Evolutionary conservation across 1,140 invertebrate species (phyloP).

Genomic region (Doryteuthis pealeii): DNA sequence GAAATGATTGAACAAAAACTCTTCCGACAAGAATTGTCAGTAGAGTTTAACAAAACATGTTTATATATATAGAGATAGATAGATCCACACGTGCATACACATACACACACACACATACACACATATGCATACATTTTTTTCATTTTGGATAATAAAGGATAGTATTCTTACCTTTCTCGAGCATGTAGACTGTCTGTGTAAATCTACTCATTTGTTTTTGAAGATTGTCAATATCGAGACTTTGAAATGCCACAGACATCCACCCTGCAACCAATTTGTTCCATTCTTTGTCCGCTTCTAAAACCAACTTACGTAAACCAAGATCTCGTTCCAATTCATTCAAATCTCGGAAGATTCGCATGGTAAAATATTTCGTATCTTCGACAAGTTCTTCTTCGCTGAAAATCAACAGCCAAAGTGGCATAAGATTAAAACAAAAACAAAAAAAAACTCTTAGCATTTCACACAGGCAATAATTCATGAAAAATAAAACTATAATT

Average conservation of each 20-base stretch:
- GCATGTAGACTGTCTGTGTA: too few species aligned
- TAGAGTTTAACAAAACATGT: too few species aligned
- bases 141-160: too few species aligned
- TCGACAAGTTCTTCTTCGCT: slow-evolving; percentile 28
- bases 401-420: not conserved
- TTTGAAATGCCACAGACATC: slow-evolving; percentile 55
- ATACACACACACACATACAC: too few species aligned
- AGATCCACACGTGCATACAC: too few species aligned
- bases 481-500: too few species aligned
- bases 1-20: too few species aligned
- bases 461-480: not conserved
- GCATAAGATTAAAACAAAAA: not conserved
- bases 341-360: slow-evolving; percentile 54
- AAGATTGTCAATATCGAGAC: slow-evolving; percentile 53
- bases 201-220: slow-evolving; percentile 57
- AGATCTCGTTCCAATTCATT: slow-evolving; percentile 58
- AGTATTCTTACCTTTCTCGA: too few species aligned
- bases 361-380: slow-evolving; percentile 48
- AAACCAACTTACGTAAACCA: slow-evolving; percentile 54
- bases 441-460: not conserved
- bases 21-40: too few species aligned
- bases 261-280: slow-evolving; percentile 51
- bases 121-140: too few species aligned
- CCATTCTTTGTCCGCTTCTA: slow-evolving; percentile 58
- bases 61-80: too few species aligned